phyloP scores from a whole-genome alignment of 2,113 vertebrate species.

The Cryptomyrus ogoouensis region DNA sequence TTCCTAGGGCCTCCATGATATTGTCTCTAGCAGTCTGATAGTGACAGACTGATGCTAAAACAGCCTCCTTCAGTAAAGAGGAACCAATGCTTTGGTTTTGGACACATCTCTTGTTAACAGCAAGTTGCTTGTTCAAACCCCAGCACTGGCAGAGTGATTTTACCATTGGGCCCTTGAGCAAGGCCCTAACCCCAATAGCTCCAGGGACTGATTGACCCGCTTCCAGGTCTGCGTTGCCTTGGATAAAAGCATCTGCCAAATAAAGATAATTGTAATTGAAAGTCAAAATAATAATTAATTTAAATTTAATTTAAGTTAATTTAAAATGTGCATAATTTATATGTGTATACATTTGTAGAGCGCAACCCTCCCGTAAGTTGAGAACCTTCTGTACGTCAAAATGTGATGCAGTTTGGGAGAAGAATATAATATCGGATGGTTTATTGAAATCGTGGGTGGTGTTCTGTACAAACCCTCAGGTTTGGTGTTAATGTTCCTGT shows the following conservation, averaged over 20 bases:
- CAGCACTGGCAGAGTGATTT: background rate
- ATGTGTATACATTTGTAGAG: background rate
- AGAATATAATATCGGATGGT: background rate
- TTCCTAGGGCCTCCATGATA: background rate
- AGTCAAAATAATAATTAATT: background rate
- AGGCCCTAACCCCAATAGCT: background rate
- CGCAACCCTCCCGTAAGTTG: background rate
- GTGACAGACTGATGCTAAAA: background rate
- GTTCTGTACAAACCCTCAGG: background rate
- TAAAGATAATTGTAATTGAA: background rate
- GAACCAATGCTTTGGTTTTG: background rate
- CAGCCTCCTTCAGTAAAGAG: background rate
- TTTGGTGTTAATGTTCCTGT: background rate
- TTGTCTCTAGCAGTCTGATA: background rate
- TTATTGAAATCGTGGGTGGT: background rate
- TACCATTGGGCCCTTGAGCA: background rate
- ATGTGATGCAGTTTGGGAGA: background rate
- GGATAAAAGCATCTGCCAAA: background rate
- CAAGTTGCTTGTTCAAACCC: background rate
- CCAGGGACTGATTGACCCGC: background rate
- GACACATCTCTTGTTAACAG: background rate
- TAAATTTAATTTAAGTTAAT: background rate
- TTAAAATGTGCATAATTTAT: background rate
- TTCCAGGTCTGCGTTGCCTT: background rate
- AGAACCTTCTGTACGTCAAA: background rate